Evolutionary conservation across 2,113 vertebrate species (phyloP), one percentile per base, ranked within the genome.

Genomic region (Mohoua ochrocephala): DNA sequence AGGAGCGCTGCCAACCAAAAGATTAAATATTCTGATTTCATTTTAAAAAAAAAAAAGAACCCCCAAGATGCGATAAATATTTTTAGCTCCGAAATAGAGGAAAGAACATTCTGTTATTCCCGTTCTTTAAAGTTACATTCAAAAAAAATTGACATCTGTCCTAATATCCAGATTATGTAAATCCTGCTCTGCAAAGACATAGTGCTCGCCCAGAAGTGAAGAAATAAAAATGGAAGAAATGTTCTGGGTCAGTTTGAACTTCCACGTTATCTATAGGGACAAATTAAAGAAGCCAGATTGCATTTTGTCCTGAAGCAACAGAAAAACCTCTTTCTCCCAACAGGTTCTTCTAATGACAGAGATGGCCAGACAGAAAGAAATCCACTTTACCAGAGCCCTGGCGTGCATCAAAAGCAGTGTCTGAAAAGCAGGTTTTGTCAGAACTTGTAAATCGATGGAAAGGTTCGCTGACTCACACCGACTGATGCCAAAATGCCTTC

Each of bases 401-500:
- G 52, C 23, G 44, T 57, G 84, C 65, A 83, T 61, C 77, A 85
- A 96, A 95, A 82, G 60, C 89, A 86, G 44, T 3, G 28, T 56
- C 56, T 96, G 86, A 93, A 89, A 73, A 85, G 76, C 69, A 95
- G 90, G 85, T 92, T 94, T 78, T 97, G 93, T 93, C 81, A 95
- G 73, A 84, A 91, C 93, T 83, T 96, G 96, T 54, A 82, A 83
- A 95, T 75, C 8, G 1, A 79, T 61, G 53, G 80, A 94, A 96
- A 92, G 70, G 54, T 88, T 95, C 6, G 28, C 83, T 95, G 94
- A 96, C 83, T 94, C 93, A 92, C 65, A 70, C 24, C 0, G 0
- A 37, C 35, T 53, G 61, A 49, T 75, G 90, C 87, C 94, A 92
- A 61, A 89, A 95, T 27, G 90, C 63, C 74, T 81, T 90, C 65